phyloP scores from a whole-genome alignment of 2,888 invertebrate species.

The Drosophila vallismaia region DNA sequence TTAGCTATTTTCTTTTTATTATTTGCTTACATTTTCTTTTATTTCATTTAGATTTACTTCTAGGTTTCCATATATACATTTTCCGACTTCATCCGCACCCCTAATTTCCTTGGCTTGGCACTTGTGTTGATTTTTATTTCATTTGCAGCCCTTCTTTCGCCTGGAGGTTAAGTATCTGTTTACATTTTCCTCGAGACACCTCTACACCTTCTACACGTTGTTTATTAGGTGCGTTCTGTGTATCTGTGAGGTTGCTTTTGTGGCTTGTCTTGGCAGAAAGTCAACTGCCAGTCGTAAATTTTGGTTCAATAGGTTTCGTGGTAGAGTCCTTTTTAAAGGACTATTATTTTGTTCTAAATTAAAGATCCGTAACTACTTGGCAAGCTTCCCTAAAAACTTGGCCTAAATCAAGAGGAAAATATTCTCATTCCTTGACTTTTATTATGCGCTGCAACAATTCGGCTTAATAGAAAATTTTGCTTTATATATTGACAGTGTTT shows the following conservation, averaged over 20 bases:
- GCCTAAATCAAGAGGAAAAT: slow-evolving; percentile 6
- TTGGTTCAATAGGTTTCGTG: too few relatives aligned
- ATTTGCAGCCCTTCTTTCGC: slow-evolving; percentile 59
- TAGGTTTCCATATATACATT: slow-evolving; percentile 36
- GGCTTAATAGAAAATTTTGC: slow-evolving; percentile 60
- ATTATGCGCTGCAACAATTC: slow-evolving; percentile 52
- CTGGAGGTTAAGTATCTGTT: slow-evolving; percentile 72
- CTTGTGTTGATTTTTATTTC: slow-evolving; percentile 68
- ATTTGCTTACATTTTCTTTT: slow-evolving; percentile 67
- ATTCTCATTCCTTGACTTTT: slow-evolving; percentile 31
- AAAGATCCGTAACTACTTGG: slow-evolving; percentile 4
- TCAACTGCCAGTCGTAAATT: too few relatives aligned
- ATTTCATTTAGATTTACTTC: slow-evolving; percentile 55
- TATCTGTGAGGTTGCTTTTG: slow-evolving; percentile 31
- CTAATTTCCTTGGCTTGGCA: slow-evolving; percentile 23
- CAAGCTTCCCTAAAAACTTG: slow-evolving; percentile 1
- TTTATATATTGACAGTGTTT: slow-evolving; percentile 55
- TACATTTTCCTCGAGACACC: slow-evolving; percentile 49
- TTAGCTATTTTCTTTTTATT: slow-evolving; percentile 64
- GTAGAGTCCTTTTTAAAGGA: too few relatives aligned
- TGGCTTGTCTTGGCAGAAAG: not conserved
- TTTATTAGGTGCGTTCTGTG: slow-evolving; percentile 60
- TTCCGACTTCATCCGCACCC: slow-evolving; percentile 18
- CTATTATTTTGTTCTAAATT: too few relatives aligned
- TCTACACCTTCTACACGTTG: slow-evolving; percentile 52